phyloP scores from a whole-genome alignment of 2,888 invertebrate genomes.

The Isoperla grammatica region DNA sequence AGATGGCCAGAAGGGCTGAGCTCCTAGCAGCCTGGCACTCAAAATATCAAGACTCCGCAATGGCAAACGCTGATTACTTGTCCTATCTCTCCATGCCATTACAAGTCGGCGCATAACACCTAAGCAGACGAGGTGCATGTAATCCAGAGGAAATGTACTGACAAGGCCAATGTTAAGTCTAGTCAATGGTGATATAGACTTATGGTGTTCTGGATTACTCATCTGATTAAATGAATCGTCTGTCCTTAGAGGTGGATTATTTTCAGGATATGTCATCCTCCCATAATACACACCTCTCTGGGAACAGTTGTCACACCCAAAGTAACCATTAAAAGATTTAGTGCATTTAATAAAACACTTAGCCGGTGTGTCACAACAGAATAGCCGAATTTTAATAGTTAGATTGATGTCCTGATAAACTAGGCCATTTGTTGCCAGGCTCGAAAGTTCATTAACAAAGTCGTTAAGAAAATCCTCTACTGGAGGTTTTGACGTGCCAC shows the following conservation, averaged over 20 bases:
- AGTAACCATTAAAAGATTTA: conserved; percentile 1
- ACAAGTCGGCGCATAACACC: conserved; percentile 25
- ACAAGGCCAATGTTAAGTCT: conserved; percentile 21
- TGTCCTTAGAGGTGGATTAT: background rate
- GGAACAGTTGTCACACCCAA: conserved; percentile 12
- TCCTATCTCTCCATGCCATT: conserved; percentile 23
- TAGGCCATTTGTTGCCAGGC: background rate
- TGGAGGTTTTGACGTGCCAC: background rate
- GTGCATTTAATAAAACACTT: conserved; percentile 4
- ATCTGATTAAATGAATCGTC: background rate
- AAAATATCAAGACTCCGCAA: background rate
- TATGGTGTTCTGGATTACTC: conserved; percentile 2
- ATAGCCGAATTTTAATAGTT: conserved; percentile 5
- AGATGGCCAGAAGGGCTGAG: background rate
- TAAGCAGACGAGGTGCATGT: conserved; percentile 28
- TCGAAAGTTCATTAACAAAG: background rate
- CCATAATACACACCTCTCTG: background rate
- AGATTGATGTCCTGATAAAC: background rate
- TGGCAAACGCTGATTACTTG: conserved; percentile 7
- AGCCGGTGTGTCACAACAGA: conserved; percentile 26
- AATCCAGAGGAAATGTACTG: conserved; percentile 24
- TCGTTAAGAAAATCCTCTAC: background rate
- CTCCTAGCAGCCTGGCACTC: background rate
- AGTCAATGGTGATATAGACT: conserved; percentile 9
- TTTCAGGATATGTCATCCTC: conserved; percentile 1